phyloP scores from a whole-genome alignment of 1,140 invertebrate genomes.

The Brachystomella parvula region DNA sequence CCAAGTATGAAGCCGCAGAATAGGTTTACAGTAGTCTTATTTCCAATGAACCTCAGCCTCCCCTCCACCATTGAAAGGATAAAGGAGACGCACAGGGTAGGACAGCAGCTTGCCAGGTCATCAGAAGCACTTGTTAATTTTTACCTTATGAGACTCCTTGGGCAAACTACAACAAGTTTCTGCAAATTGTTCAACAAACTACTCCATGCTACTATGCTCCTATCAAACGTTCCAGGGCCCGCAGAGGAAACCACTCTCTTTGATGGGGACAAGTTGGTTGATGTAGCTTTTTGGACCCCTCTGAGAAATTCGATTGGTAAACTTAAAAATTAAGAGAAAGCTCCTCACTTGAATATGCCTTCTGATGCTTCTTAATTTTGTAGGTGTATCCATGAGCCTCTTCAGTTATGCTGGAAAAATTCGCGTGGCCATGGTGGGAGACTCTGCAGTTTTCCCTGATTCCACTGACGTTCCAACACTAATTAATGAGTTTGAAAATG shows the following conservation, averaged over 20 bases:
- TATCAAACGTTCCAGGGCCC: slow-evolving; percentile 32
- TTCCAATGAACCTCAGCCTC: slow-evolving; percentile 20
- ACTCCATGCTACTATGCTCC: slow-evolving; percentile 21
- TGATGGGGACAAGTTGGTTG: slow-evolving; percentile 25
- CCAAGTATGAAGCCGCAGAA: slow-evolving; percentile 25
- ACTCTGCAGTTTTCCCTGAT: slow-evolving; percentile 13
- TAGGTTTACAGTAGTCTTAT: slow-evolving; percentile 26
- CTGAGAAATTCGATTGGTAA: slow-evolving; percentile 23
- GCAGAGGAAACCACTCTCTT: slow-evolving; percentile 20
- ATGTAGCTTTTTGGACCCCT: slow-evolving; percentile 29
- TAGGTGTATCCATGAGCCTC: slow-evolving; percentile 25
- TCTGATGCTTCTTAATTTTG: neutral
- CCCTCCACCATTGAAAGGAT: slow-evolving; percentile 18
- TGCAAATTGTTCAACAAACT: slow-evolving; percentile 15
- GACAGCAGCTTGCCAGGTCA: slow-evolving; percentile 1
- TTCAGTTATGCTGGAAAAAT: slow-evolving; percentile 29
- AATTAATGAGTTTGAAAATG: slow-evolving; percentile 24
- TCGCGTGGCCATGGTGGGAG: slow-evolving; percentile 22
- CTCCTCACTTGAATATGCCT: neutral
- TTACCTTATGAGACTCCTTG: slow-evolving; percentile 14
- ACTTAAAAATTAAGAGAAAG: neutral
- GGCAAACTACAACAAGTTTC: neutral
- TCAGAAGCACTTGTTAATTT: slow-evolving; percentile 22
- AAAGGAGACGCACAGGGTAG: slow-evolving; percentile 9
- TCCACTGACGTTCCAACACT: slow-evolving; percentile 14